Base-by-base conservation (phyloP, 35 echinoderm and acorn worm genomes). In the Apostichopus japonicus region DNA sequence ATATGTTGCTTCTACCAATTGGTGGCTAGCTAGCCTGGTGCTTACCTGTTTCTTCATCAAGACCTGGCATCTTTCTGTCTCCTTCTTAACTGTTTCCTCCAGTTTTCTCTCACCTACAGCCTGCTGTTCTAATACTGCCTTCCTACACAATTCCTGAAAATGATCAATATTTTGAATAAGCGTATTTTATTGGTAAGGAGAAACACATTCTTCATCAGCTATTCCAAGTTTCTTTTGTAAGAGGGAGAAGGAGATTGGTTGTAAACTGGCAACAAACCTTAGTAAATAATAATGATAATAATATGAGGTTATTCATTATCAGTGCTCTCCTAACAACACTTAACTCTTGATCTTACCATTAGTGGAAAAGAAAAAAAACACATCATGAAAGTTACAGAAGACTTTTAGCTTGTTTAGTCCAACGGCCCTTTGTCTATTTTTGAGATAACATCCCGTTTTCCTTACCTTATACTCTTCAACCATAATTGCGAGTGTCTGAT, bases 391-490 rank as follows among this genome's bases (percentile, higher is more conserved):
- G 33, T 44, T 44, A 44, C 33, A 44, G 33, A 44, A 44, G 33
- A 44, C 71, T 23, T 23, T 75, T 75, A 23, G 71, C 3, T 82
- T 23, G 6, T 75, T 23, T 75, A 1, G 15, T 23, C 71, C 3
- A 19, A 7, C 71, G 5, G 17, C 71, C 8, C 21, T 19, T n/a
- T 44, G 17, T 78, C 22, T 19, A 75, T 6, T 75, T 23, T 15
- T 75, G 7, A 7, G 71, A 19, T 75, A 44, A 44, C 33, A 44
- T 75, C 6, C 22, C 8, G n/a, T 75, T 8, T 21, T 75, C 6
- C 71, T 62, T 89, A 99, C 97, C 95, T 99, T 99, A 55, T 99
- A 99, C 72, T 99, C 97, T 76, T 99, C 97, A 14, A 99, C 92
- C 23, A 99, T 99, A 3, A 99, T 86, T 14, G 97, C 93, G 72